These are phyloP conservation scores for Acronicta alni DNA, from an alignment of 2,888 invertebrate species.

Conservation along the genomic window DNA sequence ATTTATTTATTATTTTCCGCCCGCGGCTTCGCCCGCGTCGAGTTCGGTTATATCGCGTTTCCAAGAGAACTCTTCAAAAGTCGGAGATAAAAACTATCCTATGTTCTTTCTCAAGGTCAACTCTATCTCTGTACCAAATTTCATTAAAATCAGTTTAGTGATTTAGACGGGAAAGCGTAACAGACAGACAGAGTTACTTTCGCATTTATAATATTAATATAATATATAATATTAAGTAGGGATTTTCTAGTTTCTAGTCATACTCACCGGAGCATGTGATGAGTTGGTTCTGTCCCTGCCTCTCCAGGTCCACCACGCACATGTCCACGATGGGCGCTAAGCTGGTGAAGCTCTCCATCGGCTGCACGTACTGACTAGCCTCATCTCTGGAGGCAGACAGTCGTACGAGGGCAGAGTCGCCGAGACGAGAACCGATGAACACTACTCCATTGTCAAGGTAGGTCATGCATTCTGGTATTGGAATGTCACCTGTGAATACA, in stretches of 20 bases:
- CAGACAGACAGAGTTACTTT: too few species aligned
- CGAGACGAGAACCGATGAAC: conserved; percentile 98
- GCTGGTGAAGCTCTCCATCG: conserved; percentile 99
- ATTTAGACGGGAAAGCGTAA: too few species aligned
- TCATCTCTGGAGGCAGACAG: conserved; percentile 96
- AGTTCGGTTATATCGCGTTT: too few species aligned
- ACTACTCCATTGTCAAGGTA: conserved; percentile 99
- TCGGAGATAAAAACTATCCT: too few species aligned
- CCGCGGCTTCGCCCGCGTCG: too few species aligned
- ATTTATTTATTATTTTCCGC: too few species aligned
- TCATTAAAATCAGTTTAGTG: too few species aligned
- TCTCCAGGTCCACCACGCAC: conserved; percentile 98
- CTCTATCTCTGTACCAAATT: too few species aligned
- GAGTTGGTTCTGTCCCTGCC: conserved; percentile 99
- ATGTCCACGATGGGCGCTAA: conserved; percentile 99
- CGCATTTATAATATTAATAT: too few species aligned
- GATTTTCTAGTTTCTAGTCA: background rate
- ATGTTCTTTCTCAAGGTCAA: too few species aligned
- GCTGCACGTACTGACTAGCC: conserved; percentile 95
- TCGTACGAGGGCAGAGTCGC: conserved; percentile 98
- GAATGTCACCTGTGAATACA: conserved; percentile 93
- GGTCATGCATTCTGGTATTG: conserved; percentile 98
- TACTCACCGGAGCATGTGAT: conserved; percentile 97
- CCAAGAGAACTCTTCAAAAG: too few species aligned
- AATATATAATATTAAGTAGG: too few species aligned